Evolutionary conservation across 1,140 invertebrate species (phyloP), one percentile per base, ranked within the genome.

Genomic region (Drosophila bifasciata): DNA sequence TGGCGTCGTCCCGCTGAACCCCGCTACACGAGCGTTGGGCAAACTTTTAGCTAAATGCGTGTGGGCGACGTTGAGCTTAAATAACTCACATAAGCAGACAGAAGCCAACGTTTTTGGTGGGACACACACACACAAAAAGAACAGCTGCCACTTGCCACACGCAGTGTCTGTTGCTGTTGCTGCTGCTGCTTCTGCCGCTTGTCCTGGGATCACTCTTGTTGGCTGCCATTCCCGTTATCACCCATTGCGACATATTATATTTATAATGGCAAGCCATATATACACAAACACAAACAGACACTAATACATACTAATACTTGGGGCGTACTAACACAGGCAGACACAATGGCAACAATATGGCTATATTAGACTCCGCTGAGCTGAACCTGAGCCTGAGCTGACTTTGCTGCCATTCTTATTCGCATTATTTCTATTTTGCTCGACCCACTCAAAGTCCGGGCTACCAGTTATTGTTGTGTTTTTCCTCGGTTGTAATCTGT

Each of bases 201-300:
- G 36, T 62, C 44, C 58, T 51, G 70, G 67, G 58, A 68, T 85
- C 63, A 69, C 73, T 79, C 67, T 73, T 41, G 64, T 57, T 40
- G 58, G 50, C 69, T 76, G 71, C 66, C 53, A 50, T 52, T 60
- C 58, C 57, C 71, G 83, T 79, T 88, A 88, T 88, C 83, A 79
- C 83, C 66, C 78, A 49, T 69, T 76, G 83, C 73, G 83, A 88
- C 83, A 88, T 75, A 88, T 83, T 79, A 88, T 88, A 88, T 88
- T 88, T 88, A 83, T 88, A 88, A 88, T 88, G 74, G 78, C 72
- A 28, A 52, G 16, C 40, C 61, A 17, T 23, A 52, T 44, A 62
- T 48, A 66, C 43, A 40, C 23, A 39, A n/a, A n/a, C 45, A 48
- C 45, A 45, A 41, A 59, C 45, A 60, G 44, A 52, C 36, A 25